Conservation (phyloP, 2,113 vertebrate species). For the Xenopus laevis region DNA sequence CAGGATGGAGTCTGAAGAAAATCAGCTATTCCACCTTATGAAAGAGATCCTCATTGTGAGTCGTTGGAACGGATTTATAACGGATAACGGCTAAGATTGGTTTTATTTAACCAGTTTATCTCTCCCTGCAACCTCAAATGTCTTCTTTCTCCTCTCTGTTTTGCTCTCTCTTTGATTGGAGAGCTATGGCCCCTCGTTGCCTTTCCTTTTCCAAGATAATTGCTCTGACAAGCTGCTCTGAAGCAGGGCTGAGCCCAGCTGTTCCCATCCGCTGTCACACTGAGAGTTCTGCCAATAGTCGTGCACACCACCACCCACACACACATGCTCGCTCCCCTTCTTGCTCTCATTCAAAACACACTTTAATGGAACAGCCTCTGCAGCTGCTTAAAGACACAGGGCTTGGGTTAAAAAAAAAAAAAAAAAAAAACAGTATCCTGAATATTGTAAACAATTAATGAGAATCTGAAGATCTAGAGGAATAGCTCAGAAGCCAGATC, state of each 20-base stretch:
- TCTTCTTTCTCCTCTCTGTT: slow-evolving; percentile 31
- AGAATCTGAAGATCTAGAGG: too few relatives aligned
- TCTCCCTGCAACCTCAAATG: slow-evolving; percentile 19
- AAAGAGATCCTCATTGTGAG: slow-evolving; percentile 57
- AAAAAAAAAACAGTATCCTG: neutral
- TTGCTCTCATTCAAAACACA: slow-evolving; percentile 64
- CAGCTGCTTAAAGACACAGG: slow-evolving; percentile 68
- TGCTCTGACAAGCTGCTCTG: slow-evolving; percentile 61
- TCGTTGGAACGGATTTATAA: slow-evolving; percentile 49
- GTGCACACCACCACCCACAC: slow-evolving; percentile 53
- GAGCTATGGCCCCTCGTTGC: slow-evolving; percentile 45
- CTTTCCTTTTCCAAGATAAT: slow-evolving; percentile 56
- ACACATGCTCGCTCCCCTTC: slow-evolving; percentile 41
- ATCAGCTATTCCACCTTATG: slow-evolving; percentile 40
- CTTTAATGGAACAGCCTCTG: slow-evolving; percentile 61
- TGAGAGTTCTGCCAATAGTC: slow-evolving; percentile 65
- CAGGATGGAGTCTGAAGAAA: neutral
- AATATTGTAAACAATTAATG: too few relatives aligned
- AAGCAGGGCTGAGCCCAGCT: slow-evolving; percentile 64
- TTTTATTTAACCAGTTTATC: slow-evolving; percentile 48
- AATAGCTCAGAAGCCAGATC: too few relatives aligned
- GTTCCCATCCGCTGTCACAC: slow-evolving; percentile 64
- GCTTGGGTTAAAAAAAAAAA: neutral
- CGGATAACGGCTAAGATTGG: slow-evolving; percentile 44
- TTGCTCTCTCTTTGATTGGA: slow-evolving; percentile 46